Evolutionary conservation across 2,888 invertebrate species (phyloP).

Genomic region (Zaprionus bogoriensis): DNA sequence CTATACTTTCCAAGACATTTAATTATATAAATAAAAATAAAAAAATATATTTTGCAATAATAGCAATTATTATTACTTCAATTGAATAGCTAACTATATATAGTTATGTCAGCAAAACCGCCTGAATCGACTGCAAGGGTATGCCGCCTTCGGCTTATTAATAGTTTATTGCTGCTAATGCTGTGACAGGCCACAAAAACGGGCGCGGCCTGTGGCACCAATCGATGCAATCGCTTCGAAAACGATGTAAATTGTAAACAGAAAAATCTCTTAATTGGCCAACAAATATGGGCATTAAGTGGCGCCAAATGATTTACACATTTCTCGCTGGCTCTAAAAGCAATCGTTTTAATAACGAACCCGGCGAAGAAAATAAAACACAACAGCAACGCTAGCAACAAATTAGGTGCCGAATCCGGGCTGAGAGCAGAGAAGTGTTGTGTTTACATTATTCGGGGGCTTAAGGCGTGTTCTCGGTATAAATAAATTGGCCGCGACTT

Average conservation of each 20-base stretch:
- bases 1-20: no score
- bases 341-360: no score
- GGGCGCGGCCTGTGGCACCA: conserved; percentile 40
- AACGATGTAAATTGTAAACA: conserved; percentile 3
- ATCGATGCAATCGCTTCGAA: conserved; percentile 19
- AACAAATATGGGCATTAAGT: conserved; percentile 49
- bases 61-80: no score
- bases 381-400: neutral
- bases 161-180: conserved; percentile 6
- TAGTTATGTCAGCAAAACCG: no score
- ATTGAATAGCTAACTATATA: no score
- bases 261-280: conserved; percentile 41
- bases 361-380: neutral
- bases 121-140: no score
- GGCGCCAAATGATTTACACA: conserved; percentile 55
- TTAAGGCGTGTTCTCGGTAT: no score
- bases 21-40: no score
- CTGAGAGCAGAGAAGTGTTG: no score
- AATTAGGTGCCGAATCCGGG: conserved; percentile 22
- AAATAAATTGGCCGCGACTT: no score
- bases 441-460: conserved; percentile 5
- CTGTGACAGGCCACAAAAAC: conserved; percentile 26
- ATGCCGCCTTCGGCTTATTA: no score
- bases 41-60: no score
- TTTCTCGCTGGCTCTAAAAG: conserved; percentile 40